Evolutionary conservation across 2,113 vertebrate species (phyloP), one percentile per base, ranked within the genome.

Genomic region (Lethenteron reissneri): DNA sequence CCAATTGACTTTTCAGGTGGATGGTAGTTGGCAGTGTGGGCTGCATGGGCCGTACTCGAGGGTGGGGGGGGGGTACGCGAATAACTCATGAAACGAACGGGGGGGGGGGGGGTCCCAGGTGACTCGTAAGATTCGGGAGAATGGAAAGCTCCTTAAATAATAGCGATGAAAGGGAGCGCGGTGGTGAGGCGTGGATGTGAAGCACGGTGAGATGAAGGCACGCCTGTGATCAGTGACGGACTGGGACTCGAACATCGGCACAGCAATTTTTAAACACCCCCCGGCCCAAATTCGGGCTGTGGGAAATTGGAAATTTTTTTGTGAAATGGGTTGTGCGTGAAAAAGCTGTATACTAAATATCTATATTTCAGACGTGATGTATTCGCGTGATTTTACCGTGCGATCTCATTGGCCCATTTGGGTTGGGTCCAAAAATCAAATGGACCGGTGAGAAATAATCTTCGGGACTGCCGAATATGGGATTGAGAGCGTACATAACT

Each of bases 381-480:
- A 64, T 64, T 64, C 4, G 17, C 60, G 60, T 14, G 60, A 64
- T 64, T 64, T 64, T 14, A 8, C 60, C 60, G 60, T 64, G 60
- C 60, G 60, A 64, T 64, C 60, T 64, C 17, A 64, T 64, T 64
- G 60, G 60, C 8, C 60, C 17, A 64, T 64, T 64, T 64, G 8
- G 60, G 60, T 8, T 64, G 60, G 60, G 14, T 19, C 17, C 14
- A 64, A 64, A 8, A 64, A 64, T 64, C 60, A 64, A 14, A 64
- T 64, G 60, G 60, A 19, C 60, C 17, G 60, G 60, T 64, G 60
- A 64, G 60, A 8, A 64, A 64, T 5, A 19, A 64, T 64, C 14
- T 64, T 64, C 17, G 60, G 60, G 8, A 19, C 60, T 64, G 60
- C 60, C 60, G 60, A 64, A 64, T 64, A 64, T 64, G 60, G 17